Evolutionary conservation across 2,888 invertebrate species (phyloP).

Genomic region (Cheilosia soror): DNA sequence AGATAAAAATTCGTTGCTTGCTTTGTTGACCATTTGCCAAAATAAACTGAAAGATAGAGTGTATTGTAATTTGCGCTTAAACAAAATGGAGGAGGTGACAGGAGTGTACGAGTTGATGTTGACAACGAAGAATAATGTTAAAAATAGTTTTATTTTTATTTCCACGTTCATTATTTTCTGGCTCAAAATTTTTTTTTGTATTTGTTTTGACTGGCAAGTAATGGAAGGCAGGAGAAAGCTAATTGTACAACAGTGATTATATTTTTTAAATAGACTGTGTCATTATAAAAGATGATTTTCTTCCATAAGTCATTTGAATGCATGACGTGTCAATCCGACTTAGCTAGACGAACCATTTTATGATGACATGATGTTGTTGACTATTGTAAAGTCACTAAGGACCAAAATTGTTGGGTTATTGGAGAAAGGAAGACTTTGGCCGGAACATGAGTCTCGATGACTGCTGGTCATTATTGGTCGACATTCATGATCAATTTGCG

Average conservation of each 20-base stretch:
- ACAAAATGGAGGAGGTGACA: neutral
- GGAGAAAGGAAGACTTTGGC: no score
- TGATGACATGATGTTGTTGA: no score
- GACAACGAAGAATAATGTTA: slow-evolving; percentile 26
- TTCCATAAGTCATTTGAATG: neutral
- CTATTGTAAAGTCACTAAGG: no score
- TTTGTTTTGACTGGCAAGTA: slow-evolving; percentile 4
- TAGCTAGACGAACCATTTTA: no score
- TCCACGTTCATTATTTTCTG: neutral
- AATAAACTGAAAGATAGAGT: neutral
- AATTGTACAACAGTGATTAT: slow-evolving; percentile 7
- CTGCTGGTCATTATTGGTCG: no score
- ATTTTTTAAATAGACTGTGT: slow-evolving; percentile 14
- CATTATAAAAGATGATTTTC: no score
- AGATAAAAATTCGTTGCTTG: slow-evolving; percentile 31
- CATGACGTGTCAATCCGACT: neutral
- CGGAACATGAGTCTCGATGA: no score
- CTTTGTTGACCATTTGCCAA: slow-evolving; percentile 49
- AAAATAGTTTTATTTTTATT: slow-evolving; percentile 31
- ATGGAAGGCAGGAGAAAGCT: neutral
- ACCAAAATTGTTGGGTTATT: no score
- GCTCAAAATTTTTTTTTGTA: slow-evolving; percentile 9
- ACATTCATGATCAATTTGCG: no score
- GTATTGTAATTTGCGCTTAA: slow-evolving; percentile 26
- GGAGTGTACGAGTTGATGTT: neutral